Evolutionary conservation across 2,113 vertebrate species (phyloP), one percentile per base, ranked within the genome.

Genomic region (Siniperca knerii): DNA sequence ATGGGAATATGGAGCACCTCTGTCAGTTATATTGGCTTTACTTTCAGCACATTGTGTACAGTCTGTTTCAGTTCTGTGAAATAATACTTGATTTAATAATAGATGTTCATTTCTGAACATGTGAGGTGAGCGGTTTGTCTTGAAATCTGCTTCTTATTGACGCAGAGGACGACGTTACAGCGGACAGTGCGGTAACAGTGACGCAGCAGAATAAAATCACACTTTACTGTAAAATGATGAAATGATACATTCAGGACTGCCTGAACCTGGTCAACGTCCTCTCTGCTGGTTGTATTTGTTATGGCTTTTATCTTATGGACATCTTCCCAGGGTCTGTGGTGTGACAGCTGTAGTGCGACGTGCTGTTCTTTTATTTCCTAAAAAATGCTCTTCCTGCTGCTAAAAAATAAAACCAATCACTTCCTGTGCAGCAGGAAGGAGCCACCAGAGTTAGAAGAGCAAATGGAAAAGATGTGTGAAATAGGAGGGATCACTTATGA

Each of bases 381-480:
- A 20, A 40, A 54, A 67, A 70, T 42, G 25, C 15, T 6, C 37
- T 42, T 60, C 52, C 64, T 55, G 52, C 52, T 66, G 40, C 46
- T 73, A 35, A 64, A 37, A 83, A 76, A 90, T 77, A 65, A 3
- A 71, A 48, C 70, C 64, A 46, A 11, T 74, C 50, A 33, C 74
- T 87, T 92, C 81, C 87, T 75, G 64, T 86, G 48, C 29, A 72
- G 67, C 77, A 87, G 81, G 86, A 88, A 88, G 67, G 42, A 67
- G 58, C 33, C 25, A 57, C 46, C 13, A 44, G 68, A 21, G 20
- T 20, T 37, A 37, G 40, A 70, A 9, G 52, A 76, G 29, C 67
- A 25, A 61, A 58, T 83, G 86, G 88, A 84, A 84, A 82, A 74
- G 61, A 44, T 62, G 42, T n/a, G 60, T 55, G 8, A 23, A 18